Evolutionary conservation across 2,797 vertebrate genomes (phyloP).

Genomic region (Botia kubotai): DNA sequence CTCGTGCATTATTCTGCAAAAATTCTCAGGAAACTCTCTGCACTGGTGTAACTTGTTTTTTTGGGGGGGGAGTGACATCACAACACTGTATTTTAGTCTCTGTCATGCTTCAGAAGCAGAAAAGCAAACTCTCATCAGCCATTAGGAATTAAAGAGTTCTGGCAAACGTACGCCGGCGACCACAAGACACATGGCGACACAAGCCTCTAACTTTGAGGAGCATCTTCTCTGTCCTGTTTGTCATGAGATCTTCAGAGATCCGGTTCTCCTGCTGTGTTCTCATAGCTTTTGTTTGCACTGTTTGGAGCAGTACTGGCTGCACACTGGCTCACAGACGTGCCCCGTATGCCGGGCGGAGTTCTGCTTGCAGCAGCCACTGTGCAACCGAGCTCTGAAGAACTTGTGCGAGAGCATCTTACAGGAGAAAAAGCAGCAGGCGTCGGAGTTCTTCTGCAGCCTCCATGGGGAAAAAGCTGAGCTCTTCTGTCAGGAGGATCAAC

Average conservation of each 20-base stretch:
- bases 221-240: slow-evolving; percentile 77
- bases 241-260: slow-evolving; percentile 77
- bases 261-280: slow-evolving; percentile 76
- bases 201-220: slow-evolving; percentile 57
- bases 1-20: not conserved
- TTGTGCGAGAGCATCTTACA: slow-evolving; percentile 50
- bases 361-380: slow-evolving; percentile 24
- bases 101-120: not conserved
- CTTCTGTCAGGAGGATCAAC: slow-evolving; percentile 53
- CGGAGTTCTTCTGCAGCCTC: slow-evolving; percentile 17
- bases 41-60: slow-evolving; percentile 6
- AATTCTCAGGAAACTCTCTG: not conserved
- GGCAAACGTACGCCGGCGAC: not conserved
- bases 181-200: slow-evolving; percentile 35
- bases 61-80: slow-evolving; percentile 13
- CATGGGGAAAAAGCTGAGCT: slow-evolving; percentile 46
- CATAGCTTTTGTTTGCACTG: slow-evolving; percentile 81
- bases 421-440: slow-evolving; percentile 7
- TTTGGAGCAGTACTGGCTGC: slow-evolving; percentile 72
- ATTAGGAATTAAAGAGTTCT: not conserved
- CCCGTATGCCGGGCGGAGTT: slow-evolving; percentile 52
- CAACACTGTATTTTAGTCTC: slow-evolving; percentile 1
- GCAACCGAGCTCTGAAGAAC: slow-evolving; percentile 51
- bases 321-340: slow-evolving; percentile 31
- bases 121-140: not conserved